Evolutionary conservation across 2,113 vertebrate species (phyloP), one percentile per base, ranked within the genome.

Genomic region (Erinaceus europaeus): DNA sequence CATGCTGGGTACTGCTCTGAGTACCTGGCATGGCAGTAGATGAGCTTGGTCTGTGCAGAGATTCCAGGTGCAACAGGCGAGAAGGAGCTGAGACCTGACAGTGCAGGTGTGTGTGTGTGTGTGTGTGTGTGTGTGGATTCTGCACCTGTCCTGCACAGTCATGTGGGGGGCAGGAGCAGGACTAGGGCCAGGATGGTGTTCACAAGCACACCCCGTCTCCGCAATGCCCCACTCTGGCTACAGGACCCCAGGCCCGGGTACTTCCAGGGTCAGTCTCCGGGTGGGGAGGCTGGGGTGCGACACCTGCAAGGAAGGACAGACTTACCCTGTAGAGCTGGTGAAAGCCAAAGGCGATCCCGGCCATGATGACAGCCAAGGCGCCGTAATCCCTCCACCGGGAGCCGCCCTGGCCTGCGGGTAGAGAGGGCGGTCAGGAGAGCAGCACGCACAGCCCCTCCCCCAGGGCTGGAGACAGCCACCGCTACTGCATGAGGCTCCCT

Each of bases 351-450:
- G 98, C 97, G 12, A 99, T 98, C 92, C 99, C 99, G 42, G 98
- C 97, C 98, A 99, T 97, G 90, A 99, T 98, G 96, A 99, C 96
- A 18, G 99, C 98, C 94, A 99, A 96, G 88, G 99, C 98, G 17
- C 99, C 98, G 4, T 99, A 99, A 93, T 99, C 98, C 96, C 98
- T 97, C 99, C 98, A 99, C 97, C 98, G 97, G 96, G 98, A 99
- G 69, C 97, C 97, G 32, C 96, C 91, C 15, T 98, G 95, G 97
- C 94, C 98, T 99, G 59, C 12, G 2, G 81, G 13, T n/a, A n/a
- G 12, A 74, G 84, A 93, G 15, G 42, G 25, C 8, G 29, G 46
- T 7, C 53, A 89, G 91, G 44, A 94, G 86, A 93, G 77, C 13
- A 59, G 11, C 25, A 73, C 27, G 6, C 13, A 15, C 21, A 55